These are phyloP conservation scores for Drosophila rhopaloa DNA, from an alignment of 1,140 invertebrate species.

Conservation along the genomic window DNA sequence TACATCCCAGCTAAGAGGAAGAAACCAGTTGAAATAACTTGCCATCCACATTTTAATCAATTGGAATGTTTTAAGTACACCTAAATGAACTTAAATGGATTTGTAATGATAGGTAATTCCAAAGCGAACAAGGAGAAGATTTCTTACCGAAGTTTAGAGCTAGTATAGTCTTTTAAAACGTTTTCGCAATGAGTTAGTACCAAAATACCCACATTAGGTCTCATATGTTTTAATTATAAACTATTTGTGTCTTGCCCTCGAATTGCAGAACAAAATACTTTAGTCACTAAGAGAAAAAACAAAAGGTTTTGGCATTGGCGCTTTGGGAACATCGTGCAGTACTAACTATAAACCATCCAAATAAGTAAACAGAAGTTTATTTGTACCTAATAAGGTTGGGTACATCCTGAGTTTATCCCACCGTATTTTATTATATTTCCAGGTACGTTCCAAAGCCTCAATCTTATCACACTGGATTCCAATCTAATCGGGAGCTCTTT, in stretches of 20 bases:
- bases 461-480: constrained; percentile 9
- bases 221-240: no score
- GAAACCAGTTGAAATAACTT: constrained; percentile 14
- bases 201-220: no score
- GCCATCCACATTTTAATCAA: constrained; percentile 28
- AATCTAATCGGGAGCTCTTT: constrained; percentile 28
- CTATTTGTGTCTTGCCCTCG: no score
- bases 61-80: constrained; percentile 24
- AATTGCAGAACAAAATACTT: no score
- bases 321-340: no score
- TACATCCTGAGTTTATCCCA: not conserved
- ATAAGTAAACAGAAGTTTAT: not conserved
- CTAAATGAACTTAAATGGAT: constrained; percentile 39
- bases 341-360: no score
- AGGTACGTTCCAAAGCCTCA: not conserved
- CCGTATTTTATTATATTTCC: not conserved
- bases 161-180: not conserved
- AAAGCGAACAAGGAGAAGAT: not conserved
- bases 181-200: not conserved
- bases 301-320: no score
- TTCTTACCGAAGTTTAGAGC: not conserved
- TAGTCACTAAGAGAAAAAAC: no score
- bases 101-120: constrained; percentile 10
- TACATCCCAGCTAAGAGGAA: not conserved
- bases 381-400: not conserved